Evolutionary conservation across 2,113 vertebrate genomes (phyloP).

Genomic region (Eretmochelys imbricata): DNA sequence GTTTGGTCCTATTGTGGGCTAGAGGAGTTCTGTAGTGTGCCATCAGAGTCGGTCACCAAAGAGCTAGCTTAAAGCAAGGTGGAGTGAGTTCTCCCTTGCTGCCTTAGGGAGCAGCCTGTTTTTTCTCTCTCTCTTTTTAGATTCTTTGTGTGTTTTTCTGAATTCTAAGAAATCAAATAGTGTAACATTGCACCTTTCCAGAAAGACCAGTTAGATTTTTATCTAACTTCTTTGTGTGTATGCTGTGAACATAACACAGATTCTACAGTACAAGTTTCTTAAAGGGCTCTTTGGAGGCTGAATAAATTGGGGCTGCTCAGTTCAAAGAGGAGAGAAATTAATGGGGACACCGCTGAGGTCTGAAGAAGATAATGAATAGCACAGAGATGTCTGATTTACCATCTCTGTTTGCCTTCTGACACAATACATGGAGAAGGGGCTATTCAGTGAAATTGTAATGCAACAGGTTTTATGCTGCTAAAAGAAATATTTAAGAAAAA

Average conservation of each 20-base stretch:
- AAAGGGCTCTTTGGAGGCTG: background rate
- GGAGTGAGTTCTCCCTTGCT: background rate
- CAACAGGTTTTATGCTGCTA: background rate
- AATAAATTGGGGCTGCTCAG: background rate
- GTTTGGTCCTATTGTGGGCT: too few relatives aligned
- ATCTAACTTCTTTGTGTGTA: background rate
- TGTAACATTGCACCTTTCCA: background rate
- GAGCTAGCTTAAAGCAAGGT: background rate
- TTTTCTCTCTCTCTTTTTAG: background rate
- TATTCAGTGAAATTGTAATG: background rate
- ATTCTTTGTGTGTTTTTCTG: background rate
- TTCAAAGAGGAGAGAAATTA: constrained; percentile 39
- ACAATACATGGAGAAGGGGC: background rate
- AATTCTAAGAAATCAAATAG: background rate
- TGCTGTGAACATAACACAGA: background rate
- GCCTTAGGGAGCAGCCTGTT: background rate
- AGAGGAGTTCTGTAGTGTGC: background rate
- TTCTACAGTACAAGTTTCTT: constrained; percentile 22
- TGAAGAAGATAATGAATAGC: background rate
- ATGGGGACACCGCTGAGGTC: constrained; percentile 21
- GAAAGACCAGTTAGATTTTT: background rate
- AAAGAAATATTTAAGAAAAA: background rate
- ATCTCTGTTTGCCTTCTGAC: background rate
- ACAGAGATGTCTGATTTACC: background rate
- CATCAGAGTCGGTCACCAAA: background rate